phyloP scores from a whole-genome alignment of 1,140 invertebrate species.

The Listronotus oregonensis region DNA sequence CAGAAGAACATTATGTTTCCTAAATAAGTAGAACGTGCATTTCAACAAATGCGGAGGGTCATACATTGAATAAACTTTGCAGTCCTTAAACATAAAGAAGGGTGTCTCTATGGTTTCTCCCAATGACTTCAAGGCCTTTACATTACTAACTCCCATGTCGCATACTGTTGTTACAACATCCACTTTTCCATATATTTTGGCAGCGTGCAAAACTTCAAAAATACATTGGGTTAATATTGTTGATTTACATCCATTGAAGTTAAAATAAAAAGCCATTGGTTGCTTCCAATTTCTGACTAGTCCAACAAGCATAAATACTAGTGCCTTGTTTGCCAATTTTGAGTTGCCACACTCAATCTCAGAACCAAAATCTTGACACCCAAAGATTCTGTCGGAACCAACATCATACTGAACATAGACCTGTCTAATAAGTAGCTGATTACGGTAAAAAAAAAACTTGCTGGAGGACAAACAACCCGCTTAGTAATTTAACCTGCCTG shows the following conservation, averaged over 20 bases:
- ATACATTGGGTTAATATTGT: background rate
- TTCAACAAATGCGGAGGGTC: conserved; percentile 21
- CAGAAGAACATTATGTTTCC: conserved; percentile 11
- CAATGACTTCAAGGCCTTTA: conserved; percentile 10
- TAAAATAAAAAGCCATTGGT: conserved; percentile 27
- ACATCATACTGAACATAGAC: conserved; percentile 25
- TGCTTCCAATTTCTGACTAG: conserved; percentile 20
- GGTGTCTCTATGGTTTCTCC: background rate
- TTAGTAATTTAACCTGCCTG: no score
- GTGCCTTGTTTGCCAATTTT: conserved; percentile 22
- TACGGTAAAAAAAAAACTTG: no score
- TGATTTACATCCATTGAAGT: background rate
- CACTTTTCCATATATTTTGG: background rate
- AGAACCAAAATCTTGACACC: conserved; percentile 18
- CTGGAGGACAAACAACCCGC: no score
- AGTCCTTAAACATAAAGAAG: background rate
- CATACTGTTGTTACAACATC: conserved; percentile 14
- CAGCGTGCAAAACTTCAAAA: conserved; percentile 3
- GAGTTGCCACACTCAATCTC: background rate
- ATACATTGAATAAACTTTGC: conserved; percentile 4
- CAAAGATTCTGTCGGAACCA: conserved; percentile 8
- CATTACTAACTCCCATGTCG: conserved; percentile 17
- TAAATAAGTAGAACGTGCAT: conserved; percentile 3
- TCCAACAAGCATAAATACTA: conserved; percentile 26
- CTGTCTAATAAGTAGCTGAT: no score